phyloP scores from a whole-genome alignment of 2,888 invertebrate genomes.

The Sinodicranocentrus sp. region DNA sequence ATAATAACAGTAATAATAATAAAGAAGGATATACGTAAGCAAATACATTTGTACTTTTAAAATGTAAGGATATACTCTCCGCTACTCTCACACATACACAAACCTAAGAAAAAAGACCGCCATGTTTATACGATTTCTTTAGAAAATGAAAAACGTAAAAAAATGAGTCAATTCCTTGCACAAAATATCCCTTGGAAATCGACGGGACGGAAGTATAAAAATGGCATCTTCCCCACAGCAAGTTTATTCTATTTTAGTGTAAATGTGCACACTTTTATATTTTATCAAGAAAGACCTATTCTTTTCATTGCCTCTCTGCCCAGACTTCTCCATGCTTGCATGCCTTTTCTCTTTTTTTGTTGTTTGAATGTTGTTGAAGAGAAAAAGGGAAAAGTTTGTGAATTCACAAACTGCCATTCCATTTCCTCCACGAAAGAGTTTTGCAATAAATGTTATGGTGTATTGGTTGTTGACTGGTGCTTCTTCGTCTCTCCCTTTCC shows the following conservation, averaged over 20 bases:
- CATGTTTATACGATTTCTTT: no score
- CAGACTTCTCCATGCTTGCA: background rate
- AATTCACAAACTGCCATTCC: constrained; percentile 52
- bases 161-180: constrained; percentile 20
- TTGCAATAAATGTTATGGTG: constrained; percentile 63
- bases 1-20: constrained; percentile 30
- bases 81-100: no score
- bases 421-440: constrained; percentile 51
- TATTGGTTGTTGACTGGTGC: constrained; percentile 63
- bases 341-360: constrained; percentile 22
- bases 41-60: background rate
- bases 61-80: background rate
- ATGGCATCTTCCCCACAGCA: background rate
- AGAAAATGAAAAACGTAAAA: no score
- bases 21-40: background rate
- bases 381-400: constrained; percentile 26
- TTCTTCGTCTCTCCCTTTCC: constrained; percentile 15
- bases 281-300: constrained; percentile 15
- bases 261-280: constrained; percentile 37
- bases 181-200: background rate
- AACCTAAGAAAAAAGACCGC: no score
- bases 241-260: constrained; percentile 20
- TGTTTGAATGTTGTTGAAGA: constrained; percentile 22
- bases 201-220: background rate
- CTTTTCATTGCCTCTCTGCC: background rate